A percentile compares a stretch with the other conserved stretches of the same genome.
phyloP scores from a whole-genome alignment of 2,797 vertebrate genomes.

The Sphenopsis melanotis region DNA sequence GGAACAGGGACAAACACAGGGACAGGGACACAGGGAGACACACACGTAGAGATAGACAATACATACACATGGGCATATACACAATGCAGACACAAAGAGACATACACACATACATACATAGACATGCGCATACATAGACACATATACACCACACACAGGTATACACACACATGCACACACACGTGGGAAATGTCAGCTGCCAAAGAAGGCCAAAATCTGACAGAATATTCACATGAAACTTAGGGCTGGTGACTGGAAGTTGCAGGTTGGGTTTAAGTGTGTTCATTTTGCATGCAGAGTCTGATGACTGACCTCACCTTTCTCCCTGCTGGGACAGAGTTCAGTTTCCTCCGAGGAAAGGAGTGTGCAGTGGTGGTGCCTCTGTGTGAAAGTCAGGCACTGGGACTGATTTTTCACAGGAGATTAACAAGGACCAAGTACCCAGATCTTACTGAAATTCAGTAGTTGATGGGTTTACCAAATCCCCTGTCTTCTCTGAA shows the following conservation, averaged over 20 bases:
- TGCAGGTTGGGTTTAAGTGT: not conserved
- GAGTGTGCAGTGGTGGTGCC: not conserved
- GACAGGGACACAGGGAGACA: no score
- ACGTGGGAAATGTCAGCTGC: not conserved
- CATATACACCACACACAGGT: accelerated
- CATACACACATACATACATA: no score
- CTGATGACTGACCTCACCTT: not conserved
- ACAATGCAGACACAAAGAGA: not conserved
- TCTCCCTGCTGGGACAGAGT: not conserved
- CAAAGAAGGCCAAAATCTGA: not conserved
- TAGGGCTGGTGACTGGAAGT: not conserved
- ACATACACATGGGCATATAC: not conserved
- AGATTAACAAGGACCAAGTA: not conserved
- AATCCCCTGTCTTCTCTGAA: not conserved
- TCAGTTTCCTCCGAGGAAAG: not conserved
- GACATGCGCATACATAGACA: no score
- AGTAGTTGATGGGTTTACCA: not conserved
- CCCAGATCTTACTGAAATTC: not conserved
- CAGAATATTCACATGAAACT: not conserved
- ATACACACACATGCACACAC: accelerated
- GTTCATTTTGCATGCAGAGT: not conserved
- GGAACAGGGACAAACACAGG: no score
- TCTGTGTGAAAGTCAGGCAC: not conserved
- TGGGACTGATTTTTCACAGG: not conserved
- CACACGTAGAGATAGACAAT: not conserved